phyloP scores from a whole-genome alignment of 1,140 invertebrate genomes.

The Sinella curviseta region DNA sequence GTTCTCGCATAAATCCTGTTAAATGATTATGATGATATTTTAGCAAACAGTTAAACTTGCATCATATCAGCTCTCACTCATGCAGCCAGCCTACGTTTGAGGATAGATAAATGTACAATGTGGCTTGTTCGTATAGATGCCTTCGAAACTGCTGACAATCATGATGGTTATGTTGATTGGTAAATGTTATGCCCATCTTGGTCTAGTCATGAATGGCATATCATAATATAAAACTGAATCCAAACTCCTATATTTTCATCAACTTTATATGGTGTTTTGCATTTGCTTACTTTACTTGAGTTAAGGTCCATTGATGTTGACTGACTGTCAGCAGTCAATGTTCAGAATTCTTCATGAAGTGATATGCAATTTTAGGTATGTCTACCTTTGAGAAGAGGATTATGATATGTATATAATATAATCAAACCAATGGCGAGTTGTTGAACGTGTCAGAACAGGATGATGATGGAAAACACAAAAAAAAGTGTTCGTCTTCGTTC shows the following conservation, averaged over 20 bases:
- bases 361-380: too few species aligned
- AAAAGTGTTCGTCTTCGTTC: background rate
- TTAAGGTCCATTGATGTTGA: too few species aligned
- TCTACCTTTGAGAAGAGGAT: too few species aligned
- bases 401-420: background rate
- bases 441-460: constrained; percentile 9
- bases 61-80: too few species aligned
- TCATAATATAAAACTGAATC: background rate
- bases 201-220: background rate
- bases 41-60: too few species aligned
- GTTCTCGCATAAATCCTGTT: too few species aligned
- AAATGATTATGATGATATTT: too few species aligned
- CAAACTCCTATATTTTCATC: background rate
- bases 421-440: background rate
- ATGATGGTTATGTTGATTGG: constrained; percentile 9
- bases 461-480: background rate
- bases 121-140: too few species aligned
- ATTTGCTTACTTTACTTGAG: background rate
- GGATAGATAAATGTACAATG: too few species aligned
- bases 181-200: background rate
- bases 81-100: too few species aligned
- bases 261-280: background rate
- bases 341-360: too few species aligned
- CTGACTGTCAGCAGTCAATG: constrained; percentile 6
- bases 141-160: constrained; percentile 6